Evolutionary conservation across 2,888 invertebrate species (phyloP), one percentile per base, ranked within the genome.

Genomic region (Lycocerus yunnanus): DNA sequence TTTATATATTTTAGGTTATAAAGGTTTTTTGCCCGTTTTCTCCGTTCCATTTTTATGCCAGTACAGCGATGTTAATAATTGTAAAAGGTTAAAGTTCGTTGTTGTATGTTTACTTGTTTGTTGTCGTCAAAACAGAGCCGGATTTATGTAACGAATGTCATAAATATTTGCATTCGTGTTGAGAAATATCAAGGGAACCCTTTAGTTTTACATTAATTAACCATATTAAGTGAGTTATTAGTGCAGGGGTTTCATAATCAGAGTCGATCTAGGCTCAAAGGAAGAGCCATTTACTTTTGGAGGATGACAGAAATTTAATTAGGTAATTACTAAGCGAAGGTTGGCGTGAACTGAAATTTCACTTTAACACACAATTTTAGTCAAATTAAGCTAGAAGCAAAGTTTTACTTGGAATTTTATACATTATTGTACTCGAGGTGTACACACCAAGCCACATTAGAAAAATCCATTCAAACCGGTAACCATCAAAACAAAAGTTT

Each of bases 1-100:
- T 15, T 58, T 61, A 58, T 66, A n/a, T 43, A 43, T 67, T 68
- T 68, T 68, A 68, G 68, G 66, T 66, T 66, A 66, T 66, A 66
- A 66, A 66, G 15, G n/a, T 66, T 13, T 14, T n/a, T n/a, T 24
- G 11, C 10, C n/a, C 13, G 13, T 66, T 66, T 66, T 15, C 14
- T 66, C 24, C 18, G 13, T 66, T 24, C 21, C 24, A 14, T 20
- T 20, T 65, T 18, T n/a, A 65, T 65, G n/a, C n/a, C 61, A 61
- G 18, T 61, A 61, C 61, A 61, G 43, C n/a, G n/a, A 43, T 43
- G 43, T 43, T 43, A 43, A 43, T 43, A 43, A n/a, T 43, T 43
- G n/a, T 43, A 3, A 43, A 43, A n/a, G 43, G 43, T 43, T 43
- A 43, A 43, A 43, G 43, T 43, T 43, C 43, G 3, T 3, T 43